Base-by-base conservation (phyloP, 2,888 invertebrate species). In the Apoda limacodes region DNA sequence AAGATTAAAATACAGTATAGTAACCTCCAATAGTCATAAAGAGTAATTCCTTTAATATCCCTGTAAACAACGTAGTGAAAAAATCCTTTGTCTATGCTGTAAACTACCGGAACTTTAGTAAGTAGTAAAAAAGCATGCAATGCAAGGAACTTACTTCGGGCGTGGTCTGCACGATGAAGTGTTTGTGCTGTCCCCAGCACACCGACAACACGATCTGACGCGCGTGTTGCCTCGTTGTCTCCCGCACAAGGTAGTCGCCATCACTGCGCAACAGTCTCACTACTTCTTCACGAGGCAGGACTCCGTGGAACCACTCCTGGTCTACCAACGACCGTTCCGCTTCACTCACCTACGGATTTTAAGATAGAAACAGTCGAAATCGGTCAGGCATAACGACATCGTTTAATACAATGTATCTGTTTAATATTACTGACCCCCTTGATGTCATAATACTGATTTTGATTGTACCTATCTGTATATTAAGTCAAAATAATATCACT, bases 241-340 rank as follows among this genome's bases (percentile, higher is more conserved):
- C 95, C 13, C 97, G 84, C 33, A 98, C 95, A 35, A 98, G 81
- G 69, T 94, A 98, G 65, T 98, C 97, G 0, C 98, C 98, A 49
- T 98, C 93, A 32, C 89, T 89, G n/a, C 90, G 87, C 37, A 98
- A 82, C 22, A 98, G 82, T 37, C 96, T 82, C 23, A 96, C 95
- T 15, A 97, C 97, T 76, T 98, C 97, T 68, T 97, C 97, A 9
- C 98, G 84, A 0, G 98, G 98, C 35, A 98, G 71, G 7, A 97
- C 95, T 1, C 98, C 98, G 60, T 98, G 98, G 74, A 97, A 97
- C 96, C 96, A 97, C 63, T 95, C 95, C 70, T 96, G 95, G 48
- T 95, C 94, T 40, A 93, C 89, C 25, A 92, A 69, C 7, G 88
- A 86, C 22, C 89, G 87, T 55, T 86, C 88, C 10, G 74, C 76